These are phyloP conservation scores for Pangasius mekongensis DNA, from an alignment of 2,797 vertebrate species.

Conservation along the genomic window DNA sequence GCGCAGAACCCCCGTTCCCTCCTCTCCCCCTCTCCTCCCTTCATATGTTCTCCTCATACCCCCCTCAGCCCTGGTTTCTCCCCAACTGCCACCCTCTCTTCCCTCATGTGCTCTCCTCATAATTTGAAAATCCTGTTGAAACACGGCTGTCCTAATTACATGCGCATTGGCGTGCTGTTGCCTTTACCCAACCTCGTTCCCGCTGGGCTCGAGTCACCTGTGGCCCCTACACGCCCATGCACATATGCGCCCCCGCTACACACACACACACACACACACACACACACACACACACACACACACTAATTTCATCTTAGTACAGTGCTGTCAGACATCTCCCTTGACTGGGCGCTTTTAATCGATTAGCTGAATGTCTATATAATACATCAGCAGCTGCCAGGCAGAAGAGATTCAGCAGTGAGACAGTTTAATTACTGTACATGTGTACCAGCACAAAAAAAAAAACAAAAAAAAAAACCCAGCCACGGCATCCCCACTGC, in stretches of 20 bases:
- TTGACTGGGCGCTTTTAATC: constrained; percentile 90
- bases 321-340: constrained; percentile 89
- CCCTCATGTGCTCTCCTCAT: constrained; percentile 60
- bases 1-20: constrained; percentile 76
- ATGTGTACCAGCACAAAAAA: constrained; percentile 67
- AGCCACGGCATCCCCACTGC: constrained; percentile 37
- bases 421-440: constrained; percentile 90
- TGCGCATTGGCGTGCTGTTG: constrained; percentile 82
- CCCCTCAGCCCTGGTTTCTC: constrained; percentile 37
- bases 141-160: constrained; percentile 87
- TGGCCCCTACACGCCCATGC: constrained; percentile 77
- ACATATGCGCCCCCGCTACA: constrained; percentile 56
- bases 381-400: constrained; percentile 92
- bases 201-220: constrained; percentile 82
- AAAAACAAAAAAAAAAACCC: background rate
- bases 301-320: constrained; percentile 90
- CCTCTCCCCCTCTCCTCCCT: constrained; percentile 59
- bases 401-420: constrained; percentile 81
- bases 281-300: constrained; percentile 76
- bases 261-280: constrained; percentile 63
- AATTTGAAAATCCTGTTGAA: constrained; percentile 86
- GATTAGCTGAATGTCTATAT: constrained; percentile 93
- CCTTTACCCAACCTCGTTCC: constrained; percentile 82
- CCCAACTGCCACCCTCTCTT: constrained; percentile 44
- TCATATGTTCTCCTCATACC: constrained; percentile 20